Evolutionary conservation across 1,140 invertebrate species (phyloP).

Genomic region (Cotesia vestalis): DNA sequence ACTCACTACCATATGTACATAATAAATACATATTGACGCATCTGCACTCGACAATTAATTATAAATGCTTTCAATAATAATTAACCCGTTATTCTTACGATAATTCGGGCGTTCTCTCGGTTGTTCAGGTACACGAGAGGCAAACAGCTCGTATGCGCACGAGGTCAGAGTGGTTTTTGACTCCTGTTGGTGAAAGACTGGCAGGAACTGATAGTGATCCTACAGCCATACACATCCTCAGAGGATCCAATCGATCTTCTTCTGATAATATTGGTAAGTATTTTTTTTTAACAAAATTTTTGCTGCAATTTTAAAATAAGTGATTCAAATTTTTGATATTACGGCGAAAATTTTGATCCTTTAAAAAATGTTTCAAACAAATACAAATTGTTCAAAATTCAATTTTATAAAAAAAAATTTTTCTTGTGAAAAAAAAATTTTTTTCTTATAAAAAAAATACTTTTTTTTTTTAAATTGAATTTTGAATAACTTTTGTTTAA

Average conservation of each 20-base stretch:
- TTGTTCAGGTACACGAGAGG: constrained; percentile 85
- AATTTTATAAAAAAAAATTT: no score
- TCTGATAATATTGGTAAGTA: constrained; percentile 65
- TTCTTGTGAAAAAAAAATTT: no score
- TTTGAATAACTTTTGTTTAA: no score
- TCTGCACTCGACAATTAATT: constrained; percentile 15
- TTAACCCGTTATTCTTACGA: background rate
- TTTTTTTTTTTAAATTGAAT: no score
- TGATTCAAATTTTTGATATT: no score
- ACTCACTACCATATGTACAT: constrained; percentile 27
- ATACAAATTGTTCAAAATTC: no score
- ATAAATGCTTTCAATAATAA: background rate
- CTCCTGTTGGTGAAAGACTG: constrained; percentile 69
- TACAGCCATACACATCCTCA: constrained; percentile 62
- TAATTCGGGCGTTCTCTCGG: constrained; percentile 45
- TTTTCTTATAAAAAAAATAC: no score
- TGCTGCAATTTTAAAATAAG: background rate
- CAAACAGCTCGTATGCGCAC: constrained; percentile 93
- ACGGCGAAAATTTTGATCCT: no score
- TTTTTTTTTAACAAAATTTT: constrained; percentile 20
- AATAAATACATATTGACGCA: constrained; percentile 37
- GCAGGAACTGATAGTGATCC: constrained; percentile 64
- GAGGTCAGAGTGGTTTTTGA: constrained; percentile 93
- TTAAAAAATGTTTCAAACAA: no score
- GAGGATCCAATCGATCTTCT: constrained; percentile 63